These are phyloP conservation scores for Condylura cristata DNA, from an alignment of 2,113 vertebrate species.

Conservation along the genomic window DNA sequence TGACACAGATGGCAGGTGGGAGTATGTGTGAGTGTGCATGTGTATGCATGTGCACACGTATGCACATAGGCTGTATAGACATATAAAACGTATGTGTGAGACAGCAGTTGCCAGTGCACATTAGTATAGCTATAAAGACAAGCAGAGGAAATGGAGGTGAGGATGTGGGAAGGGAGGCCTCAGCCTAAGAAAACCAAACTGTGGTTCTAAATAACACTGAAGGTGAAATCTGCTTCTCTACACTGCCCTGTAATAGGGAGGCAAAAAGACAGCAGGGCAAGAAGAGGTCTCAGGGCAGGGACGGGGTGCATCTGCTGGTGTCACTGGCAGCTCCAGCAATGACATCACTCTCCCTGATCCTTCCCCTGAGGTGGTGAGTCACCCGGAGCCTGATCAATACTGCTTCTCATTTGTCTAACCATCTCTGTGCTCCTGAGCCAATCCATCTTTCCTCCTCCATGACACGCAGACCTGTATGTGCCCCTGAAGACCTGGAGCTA, in stretches of 20 bases:
- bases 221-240: constrained; percentile 43
- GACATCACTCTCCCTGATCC: constrained; percentile 52
- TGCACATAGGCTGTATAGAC: constrained; percentile 13
- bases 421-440: neutral
- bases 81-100: constrained; percentile 37
- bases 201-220: constrained; percentile 35
- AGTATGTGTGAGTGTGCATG: neutral
- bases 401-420: neutral
- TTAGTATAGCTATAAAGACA: neutral
- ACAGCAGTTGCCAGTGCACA: neutral
- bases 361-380: constrained; percentile 51
- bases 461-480: neutral
- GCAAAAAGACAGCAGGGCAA: neutral
- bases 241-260: neutral
- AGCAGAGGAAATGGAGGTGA: constrained; percentile 1
- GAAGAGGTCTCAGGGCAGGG: neutral
- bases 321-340: constrained; percentile 30
- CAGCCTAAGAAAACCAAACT: neutral
- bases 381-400: constrained; percentile 47
- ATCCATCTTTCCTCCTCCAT: neutral
- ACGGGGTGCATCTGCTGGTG: neutral
- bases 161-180: constrained; percentile 26
- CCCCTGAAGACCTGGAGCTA: neutral
- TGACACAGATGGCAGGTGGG: constrained; percentile 59
- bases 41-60: neutral